phyloP scores from a whole-genome alignment of 2,113 vertebrate genomes.

The Clarias magur region DNA sequence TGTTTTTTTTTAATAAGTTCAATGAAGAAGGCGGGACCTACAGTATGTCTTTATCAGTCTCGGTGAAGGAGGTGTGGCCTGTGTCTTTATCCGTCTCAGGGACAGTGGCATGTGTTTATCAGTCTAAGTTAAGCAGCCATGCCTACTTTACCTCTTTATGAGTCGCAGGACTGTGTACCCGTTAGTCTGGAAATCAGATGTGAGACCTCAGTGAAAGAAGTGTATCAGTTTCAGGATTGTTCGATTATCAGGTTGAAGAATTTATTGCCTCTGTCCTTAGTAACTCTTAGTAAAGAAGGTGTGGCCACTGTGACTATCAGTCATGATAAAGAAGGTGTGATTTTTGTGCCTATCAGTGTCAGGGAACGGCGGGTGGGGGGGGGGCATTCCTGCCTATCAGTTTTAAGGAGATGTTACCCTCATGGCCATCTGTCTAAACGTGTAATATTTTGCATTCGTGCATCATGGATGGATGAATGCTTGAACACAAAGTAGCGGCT shows the following conservation, averaged over 20 bases:
- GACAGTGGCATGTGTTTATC: background rate
- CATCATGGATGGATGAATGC: background rate
- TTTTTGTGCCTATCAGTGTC: background rate
- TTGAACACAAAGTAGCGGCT: background rate
- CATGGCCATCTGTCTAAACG: too few relatives aligned
- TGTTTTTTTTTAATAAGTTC: background rate
- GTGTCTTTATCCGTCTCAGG: background rate
- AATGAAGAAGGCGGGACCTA: background rate
- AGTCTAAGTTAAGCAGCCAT: background rate
- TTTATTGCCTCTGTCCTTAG: background rate
- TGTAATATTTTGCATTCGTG: too few relatives aligned
- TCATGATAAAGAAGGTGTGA: too few relatives aligned
- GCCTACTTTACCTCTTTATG: too few relatives aligned
- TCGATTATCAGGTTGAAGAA: too few relatives aligned
- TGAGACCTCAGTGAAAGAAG: background rate
- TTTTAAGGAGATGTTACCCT: background rate
- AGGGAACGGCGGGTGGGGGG: background rate
- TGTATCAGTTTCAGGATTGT: background rate
- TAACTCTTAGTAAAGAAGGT: background rate
- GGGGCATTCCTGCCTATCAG: background rate
- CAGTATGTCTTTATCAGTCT: background rate
- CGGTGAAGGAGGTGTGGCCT: background rate
- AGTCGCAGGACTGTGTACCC: too few relatives aligned
- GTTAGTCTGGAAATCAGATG: too few relatives aligned
- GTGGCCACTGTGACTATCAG: background rate